A percentile compares a stretch with the other conserved stretches of the same genome.
phyloP scores from a whole-genome alignment of 1,140 invertebrate species.

The Paraescarpia echinospica region DNA sequence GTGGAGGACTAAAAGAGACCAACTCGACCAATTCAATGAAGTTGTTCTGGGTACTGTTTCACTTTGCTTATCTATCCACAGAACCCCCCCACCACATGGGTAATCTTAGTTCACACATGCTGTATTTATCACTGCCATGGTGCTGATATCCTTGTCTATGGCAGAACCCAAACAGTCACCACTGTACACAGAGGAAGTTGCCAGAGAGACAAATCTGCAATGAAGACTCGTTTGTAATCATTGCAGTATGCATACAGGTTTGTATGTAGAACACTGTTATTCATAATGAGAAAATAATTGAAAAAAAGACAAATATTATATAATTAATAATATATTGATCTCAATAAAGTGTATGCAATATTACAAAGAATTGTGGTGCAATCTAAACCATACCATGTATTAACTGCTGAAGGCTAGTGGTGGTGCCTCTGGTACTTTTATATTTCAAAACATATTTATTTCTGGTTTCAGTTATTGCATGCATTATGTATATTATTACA shows the following conservation, averaged over 20 bases:
- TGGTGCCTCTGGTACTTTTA: not conserved
- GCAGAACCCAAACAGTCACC: not conserved
- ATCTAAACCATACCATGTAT: not conserved
- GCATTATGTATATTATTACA: not conserved
- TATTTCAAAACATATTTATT: not conserved
- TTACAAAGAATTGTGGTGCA: not conserved
- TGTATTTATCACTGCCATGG: not conserved
- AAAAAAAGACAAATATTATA: not conserved
- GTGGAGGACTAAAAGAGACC: too few relatives aligned
- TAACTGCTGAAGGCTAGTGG: not conserved
- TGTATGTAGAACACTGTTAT: too few relatives aligned
- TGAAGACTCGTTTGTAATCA: not conserved
- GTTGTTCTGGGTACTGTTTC: not conserved
- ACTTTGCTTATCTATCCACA: not conserved
- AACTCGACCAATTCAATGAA: not conserved
- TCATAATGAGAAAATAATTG: too few relatives aligned
- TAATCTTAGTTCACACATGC: not conserved
- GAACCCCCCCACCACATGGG: not conserved
- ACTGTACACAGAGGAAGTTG: not conserved
- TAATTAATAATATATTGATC: not conserved
- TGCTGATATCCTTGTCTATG: not conserved
- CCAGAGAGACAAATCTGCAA: not conserved
- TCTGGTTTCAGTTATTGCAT: not conserved
- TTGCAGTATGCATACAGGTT: too few relatives aligned
- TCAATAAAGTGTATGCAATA: not conserved